phyloP scores from a whole-genome alignment of 1,140 invertebrate genomes.

The Laupala kohalensis region DNA sequence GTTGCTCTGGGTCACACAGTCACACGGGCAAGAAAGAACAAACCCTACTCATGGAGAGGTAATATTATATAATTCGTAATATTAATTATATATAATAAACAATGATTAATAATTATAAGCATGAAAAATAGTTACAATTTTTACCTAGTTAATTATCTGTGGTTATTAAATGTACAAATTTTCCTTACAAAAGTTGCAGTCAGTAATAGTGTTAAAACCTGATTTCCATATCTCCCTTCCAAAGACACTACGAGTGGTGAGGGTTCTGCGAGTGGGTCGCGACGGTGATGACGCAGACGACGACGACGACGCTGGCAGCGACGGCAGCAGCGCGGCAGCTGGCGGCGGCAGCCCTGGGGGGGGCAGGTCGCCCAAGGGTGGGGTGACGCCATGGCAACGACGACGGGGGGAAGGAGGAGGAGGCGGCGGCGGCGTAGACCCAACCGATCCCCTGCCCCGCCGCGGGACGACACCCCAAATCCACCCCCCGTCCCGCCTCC shows the following conservation, averaged over 20 bases:
- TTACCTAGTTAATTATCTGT: constrained; percentile 1
- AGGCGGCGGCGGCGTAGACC: no score
- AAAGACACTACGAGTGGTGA: background rate
- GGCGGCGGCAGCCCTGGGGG: no score
- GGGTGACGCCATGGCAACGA: no score
- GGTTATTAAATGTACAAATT: background rate
- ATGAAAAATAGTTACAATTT: background rate
- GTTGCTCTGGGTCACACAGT: background rate
- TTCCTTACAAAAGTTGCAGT: background rate
- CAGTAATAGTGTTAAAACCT: background rate
- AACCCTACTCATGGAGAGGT: background rate
- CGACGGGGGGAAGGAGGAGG: no score
- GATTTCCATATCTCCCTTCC: background rate
- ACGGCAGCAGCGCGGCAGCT: no score
- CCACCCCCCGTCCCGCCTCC: no score
- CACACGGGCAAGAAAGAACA: background rate
- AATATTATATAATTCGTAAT: background rate
- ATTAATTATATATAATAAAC: background rate
- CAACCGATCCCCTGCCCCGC: no score
- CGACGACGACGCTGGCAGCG: no score
- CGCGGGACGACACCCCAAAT: no score
- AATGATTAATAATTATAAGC: background rate
- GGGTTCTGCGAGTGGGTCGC: no score
- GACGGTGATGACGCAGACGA: no score
- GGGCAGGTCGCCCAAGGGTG: no score